Percentiles rank a stretch among this genome's conserved stretches.
These are phyloP conservation scores for Hypotaenidia philippensis DNA, from an alignment of 2,797 vertebrate genomes.

Conservation along the genomic window DNA sequence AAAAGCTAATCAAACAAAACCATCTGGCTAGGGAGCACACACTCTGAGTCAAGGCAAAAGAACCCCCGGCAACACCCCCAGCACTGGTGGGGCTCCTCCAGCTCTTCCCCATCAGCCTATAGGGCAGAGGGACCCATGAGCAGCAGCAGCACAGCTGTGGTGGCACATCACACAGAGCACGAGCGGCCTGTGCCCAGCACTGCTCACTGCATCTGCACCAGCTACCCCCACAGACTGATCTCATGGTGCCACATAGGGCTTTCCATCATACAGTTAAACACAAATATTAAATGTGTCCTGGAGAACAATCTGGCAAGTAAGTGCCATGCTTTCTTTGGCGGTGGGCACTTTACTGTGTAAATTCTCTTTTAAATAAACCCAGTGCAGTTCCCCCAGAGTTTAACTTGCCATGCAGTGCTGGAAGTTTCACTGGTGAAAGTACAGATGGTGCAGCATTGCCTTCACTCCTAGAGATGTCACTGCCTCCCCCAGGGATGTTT, in stretches of 20 bases:
- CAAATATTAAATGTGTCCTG: not conserved
- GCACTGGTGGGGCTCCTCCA: not conserved
- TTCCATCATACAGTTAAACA: not conserved
- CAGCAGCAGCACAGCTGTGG: not conserved
- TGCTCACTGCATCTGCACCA: not conserved
- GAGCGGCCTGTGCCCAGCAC: fast-evolving
- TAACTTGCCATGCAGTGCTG: not conserved
- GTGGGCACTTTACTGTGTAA: fast-evolving
- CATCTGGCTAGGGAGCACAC: fast-evolving
- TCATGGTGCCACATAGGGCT: fast-evolving
- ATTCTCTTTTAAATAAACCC: not conserved
- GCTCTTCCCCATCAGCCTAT: not conserved
- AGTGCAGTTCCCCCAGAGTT: not conserved
- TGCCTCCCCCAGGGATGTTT: not conserved
- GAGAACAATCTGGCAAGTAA: not conserved
- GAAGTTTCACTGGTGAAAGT: not conserved
- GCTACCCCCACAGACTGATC: not conserved
- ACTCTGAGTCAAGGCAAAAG: not conserved
- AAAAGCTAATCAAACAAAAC: not conserved
- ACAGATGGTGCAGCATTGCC: not conserved
- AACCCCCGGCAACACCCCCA: fast-evolving
- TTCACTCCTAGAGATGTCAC: not conserved
- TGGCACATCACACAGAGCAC: not conserved
- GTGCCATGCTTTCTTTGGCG: not conserved
- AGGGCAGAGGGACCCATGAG: not conserved